phyloP scores from a whole-genome alignment of 2,888 invertebrate genomes.

The Pandemis heparana region DNA sequence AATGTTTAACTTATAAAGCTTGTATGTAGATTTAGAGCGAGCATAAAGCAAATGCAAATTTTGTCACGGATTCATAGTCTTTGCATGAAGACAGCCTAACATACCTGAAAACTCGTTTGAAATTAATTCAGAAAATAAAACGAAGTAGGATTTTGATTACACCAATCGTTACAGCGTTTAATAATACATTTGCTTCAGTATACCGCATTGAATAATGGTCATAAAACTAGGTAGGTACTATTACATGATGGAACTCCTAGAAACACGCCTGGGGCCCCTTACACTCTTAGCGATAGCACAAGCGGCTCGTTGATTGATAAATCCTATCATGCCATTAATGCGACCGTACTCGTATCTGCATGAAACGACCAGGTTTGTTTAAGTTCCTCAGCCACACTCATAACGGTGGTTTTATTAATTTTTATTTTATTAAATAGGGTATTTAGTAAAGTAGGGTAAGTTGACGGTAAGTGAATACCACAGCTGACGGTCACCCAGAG shows the following conservation, averaged over 20 bases:
- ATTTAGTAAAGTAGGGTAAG: too few species aligned
- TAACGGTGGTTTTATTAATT: neutral
- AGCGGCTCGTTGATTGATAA: constrained; percentile 51
- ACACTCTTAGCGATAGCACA: constrained; percentile 25
- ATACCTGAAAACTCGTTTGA: neutral
- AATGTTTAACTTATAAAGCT: neutral
- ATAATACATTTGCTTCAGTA: constrained; percentile 46
- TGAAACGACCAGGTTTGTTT: constrained; percentile 5
- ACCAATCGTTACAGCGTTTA: constrained; percentile 47
- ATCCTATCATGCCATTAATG: constrained; percentile 41
- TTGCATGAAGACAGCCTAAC: neutral
- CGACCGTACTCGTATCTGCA: neutral
- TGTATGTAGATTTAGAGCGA: neutral
- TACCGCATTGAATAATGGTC: constrained; percentile 51
- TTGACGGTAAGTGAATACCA: too few species aligned
- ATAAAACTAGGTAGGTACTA: constrained; percentile 53
- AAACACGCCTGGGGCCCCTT: constrained; percentile 45
- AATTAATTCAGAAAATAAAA: constrained; percentile 23
- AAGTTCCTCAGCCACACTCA: neutral
- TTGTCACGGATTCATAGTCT: neutral
- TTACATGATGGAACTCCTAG: constrained; percentile 50
- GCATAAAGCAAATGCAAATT: neutral
- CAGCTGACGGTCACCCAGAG: too few species aligned
- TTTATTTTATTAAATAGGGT: too few species aligned
- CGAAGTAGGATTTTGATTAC: constrained; percentile 33